phyloP scores from a whole-genome alignment of 35 echinoderm and acorn worm species.

The Eucidaris tribuloides region DNA sequence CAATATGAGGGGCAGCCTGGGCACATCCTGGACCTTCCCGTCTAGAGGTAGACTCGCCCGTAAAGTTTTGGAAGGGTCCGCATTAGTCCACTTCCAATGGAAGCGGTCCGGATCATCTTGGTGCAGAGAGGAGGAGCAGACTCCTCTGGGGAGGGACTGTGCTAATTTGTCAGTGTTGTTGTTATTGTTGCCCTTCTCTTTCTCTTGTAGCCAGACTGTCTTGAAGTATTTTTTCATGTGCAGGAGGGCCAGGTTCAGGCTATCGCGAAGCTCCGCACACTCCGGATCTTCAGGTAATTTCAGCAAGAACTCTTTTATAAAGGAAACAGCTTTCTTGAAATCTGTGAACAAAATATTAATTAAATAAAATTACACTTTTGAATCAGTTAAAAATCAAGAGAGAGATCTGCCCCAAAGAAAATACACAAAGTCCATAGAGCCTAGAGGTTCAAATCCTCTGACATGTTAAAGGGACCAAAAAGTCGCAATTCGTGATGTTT shows the following conservation, averaged over 20 bases:
- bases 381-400: no score
- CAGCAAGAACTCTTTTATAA: slow-evolving; percentile 87
- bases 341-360: no score
- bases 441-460: no score
- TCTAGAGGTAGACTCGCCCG: slow-evolving; percentile 77
- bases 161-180: slow-evolving; percentile 26
- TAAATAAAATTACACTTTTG: no score
- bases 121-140: slow-evolving; percentile 30
- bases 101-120: slow-evolving; percentile 70
- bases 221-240: slow-evolving; percentile 98
- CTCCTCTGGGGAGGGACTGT: slow-evolving; percentile 55
- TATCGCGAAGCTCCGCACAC: slow-evolving; percentile 83
- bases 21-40: slow-evolving; percentile 36
- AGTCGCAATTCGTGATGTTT: no score
- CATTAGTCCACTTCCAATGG: slow-evolving; percentile 77
- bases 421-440: no score
- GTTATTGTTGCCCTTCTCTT: slow-evolving; percentile 42
- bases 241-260: slow-evolving; percentile 79
- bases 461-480: no score
- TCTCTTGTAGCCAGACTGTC: slow-evolving; percentile 68
- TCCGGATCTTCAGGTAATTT: slow-evolving; percentile 83
- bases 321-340: slow-evolving; percentile 95
- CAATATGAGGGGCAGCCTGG: slow-evolving; percentile 64
- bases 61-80: slow-evolving; percentile 61
- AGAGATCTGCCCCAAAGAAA: no score